Evolutionary conservation across 2,113 vertebrate species (phyloP).

Genomic region (Lynx canadensis): DNA sequence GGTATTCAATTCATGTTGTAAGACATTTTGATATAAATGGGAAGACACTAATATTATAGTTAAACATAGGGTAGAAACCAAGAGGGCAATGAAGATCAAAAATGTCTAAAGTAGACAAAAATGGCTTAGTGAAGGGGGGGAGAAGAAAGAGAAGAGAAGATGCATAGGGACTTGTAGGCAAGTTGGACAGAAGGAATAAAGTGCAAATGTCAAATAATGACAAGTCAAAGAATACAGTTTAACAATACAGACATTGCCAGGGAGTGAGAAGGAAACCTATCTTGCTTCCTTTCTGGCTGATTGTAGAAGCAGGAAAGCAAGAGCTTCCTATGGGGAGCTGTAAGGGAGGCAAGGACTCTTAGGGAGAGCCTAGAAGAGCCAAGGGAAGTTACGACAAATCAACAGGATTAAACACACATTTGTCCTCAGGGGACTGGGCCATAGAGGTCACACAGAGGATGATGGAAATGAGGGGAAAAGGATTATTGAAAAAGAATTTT

Average conservation of each 20-base stretch:
- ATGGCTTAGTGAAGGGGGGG: not conserved
- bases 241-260: not conserved
- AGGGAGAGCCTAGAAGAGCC: not conserved
- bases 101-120: not conserved
- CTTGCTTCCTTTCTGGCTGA: not conserved
- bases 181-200: not conserved
- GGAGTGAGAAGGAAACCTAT: not conserved
- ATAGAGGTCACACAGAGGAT: not conserved
- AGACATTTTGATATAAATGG: not conserved
- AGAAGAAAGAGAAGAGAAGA: not conserved
- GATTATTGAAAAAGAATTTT: not conserved
- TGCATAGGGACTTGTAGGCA: not conserved
- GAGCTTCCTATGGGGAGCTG: not conserved
- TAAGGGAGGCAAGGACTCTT: not conserved
- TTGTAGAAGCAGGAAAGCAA: not conserved
- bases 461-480: not conserved
- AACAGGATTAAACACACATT: not conserved
- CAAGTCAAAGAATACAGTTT: not conserved
- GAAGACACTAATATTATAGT: not conserved
- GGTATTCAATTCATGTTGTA: not conserved
- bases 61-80: not conserved
- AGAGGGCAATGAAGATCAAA: not conserved
- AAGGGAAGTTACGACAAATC: not conserved
- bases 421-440: not conserved
- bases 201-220: not conserved